A percentile compares a stretch with the other conserved stretches of the same genome.
These are phyloP conservation scores for Calliscelio sp. DNA, from an alignment of 2,888 invertebrate genomes.

Conservation along the genomic window DNA sequence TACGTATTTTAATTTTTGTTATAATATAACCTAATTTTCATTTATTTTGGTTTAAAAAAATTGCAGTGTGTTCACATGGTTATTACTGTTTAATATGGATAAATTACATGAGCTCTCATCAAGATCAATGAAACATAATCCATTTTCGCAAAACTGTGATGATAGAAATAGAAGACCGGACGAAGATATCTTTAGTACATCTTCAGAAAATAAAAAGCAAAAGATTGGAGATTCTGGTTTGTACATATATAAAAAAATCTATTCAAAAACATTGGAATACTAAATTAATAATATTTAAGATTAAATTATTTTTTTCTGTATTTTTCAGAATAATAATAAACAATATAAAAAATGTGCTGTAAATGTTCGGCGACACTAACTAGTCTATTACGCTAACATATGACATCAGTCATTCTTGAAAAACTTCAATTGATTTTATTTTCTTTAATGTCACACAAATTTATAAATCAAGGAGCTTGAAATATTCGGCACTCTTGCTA, in stretches of 20 bases:
- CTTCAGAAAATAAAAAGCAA: slow-evolving; percentile 25
- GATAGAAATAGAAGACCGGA: slow-evolving; percentile 18
- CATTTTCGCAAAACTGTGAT: not conserved
- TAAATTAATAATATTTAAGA: slow-evolving; percentile 1
- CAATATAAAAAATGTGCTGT: too few species aligned
- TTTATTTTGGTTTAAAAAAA: not conserved
- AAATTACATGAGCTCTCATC: slow-evolving; percentile 6
- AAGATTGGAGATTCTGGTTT: slow-evolving; percentile 23
- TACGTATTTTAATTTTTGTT: slow-evolving; percentile 5
- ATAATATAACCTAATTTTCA: not conserved
- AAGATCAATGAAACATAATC: not conserved
- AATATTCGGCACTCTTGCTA: too few species aligned
- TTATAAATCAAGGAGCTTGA: too few species aligned
- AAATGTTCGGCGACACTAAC: too few species aligned
- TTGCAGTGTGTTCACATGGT: slow-evolving; percentile 2
- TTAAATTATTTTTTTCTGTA: not conserved
- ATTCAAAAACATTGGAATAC: not conserved
- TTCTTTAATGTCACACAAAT: too few species aligned
- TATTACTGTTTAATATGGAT: slow-evolving; percentile 11
- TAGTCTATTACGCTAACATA: too few species aligned
- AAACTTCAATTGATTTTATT: too few species aligned
- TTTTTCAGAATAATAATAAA: too few species aligned
- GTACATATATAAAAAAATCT: not conserved
- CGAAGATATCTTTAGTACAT: slow-evolving; percentile 1
- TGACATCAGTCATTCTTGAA: too few species aligned